A percentile compares a stretch with the other conserved stretches of the same genome.
These are phyloP conservation scores for Peromyscus polionotus DNA, from an alignment of 2,113 vertebrate genomes.

Conservation along the genomic window DNA sequence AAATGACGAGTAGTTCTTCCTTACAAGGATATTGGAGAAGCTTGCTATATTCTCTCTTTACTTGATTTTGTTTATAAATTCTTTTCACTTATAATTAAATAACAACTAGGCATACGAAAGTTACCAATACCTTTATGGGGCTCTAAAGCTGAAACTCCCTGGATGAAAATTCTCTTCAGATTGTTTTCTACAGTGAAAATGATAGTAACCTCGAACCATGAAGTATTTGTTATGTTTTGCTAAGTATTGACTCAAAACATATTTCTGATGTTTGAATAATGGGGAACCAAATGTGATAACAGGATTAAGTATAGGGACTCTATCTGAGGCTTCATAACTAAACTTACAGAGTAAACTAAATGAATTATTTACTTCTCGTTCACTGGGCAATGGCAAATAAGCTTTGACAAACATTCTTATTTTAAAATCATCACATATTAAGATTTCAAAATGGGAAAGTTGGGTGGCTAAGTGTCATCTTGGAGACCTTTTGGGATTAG, in stretches of 20 bases:
- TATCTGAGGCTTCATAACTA: conserved; percentile 32
- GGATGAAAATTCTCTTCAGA: background rate
- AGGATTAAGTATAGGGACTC: background rate
- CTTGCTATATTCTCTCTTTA: background rate
- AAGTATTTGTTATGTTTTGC: conserved; percentile 36
- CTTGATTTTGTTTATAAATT: conserved; percentile 8
- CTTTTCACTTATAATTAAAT: conserved; percentile 14
- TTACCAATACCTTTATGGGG: background rate
- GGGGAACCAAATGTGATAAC: background rate
- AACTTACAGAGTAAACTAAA: conserved; percentile 30
- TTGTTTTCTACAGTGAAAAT: background rate
- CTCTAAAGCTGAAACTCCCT: conserved; percentile 44
- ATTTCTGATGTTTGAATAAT: conserved; percentile 47
- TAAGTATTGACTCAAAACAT: conserved; percentile 40
- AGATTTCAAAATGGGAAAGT: conserved; percentile 43
- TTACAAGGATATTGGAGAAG: conserved; percentile 2
- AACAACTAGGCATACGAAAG: conserved; percentile 22
- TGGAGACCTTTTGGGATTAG: conserved; percentile 53
- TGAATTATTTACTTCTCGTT: conserved; percentile 32
- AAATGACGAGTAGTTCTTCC: conserved; percentile 32
- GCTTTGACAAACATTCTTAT: conserved; percentile 51
- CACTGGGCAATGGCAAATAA: background rate
- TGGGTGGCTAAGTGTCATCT: background rate
- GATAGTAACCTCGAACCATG: background rate
- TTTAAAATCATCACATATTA: background rate